Base-by-base conservation (phyloP, 2,797 vertebrate genomes). In the Chrysolophus pictus region DNA sequence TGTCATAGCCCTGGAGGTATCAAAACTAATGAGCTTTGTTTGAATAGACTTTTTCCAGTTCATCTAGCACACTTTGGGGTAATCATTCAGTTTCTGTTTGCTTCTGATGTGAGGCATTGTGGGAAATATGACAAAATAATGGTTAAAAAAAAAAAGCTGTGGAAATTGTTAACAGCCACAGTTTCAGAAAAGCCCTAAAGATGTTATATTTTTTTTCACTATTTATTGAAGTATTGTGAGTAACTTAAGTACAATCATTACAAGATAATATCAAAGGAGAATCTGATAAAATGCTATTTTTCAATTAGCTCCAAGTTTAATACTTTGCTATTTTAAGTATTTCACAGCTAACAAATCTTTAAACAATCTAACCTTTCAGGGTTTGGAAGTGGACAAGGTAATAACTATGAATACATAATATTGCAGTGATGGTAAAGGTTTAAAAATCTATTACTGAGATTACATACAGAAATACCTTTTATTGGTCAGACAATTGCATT, bases 1-100 rank as follows among this genome's bases (percentile, higher is more conserved):
- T 98, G 98, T 98, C 98, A 98, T 97, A 97, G 97, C 98, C 98
- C 98, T 97, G 98, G 97, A 98, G 98, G 98, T 98, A 98, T 98
- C 97, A 98, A 98, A 98, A 98, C 98, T 98, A 98, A 98, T 98
- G 98, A 98, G 98, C 98, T 98, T 98, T 98, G 98, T 98, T 98
- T 98, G 98, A 98, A 98, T 98, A 98, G 98, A 98, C 98, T 98
- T 98, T 98, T 98, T 98, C 98, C 98, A 98, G 98, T 98, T 98
- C 98, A 98, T 98, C 98, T 98, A 98, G 98, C 98, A 98, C 98
- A 98, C 98, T 98, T 98, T 98, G 98, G 98, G 98, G 97, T 98
- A 98, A 98, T 98, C 98, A 98, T 98, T 98, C 98, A 98, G 98
- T 97, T 98, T 98, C 98, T 98, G 98, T 97, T 98, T 98, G 97